Percentiles rank a stretch among this genome's conserved stretches.
Conservation (phyloP, 2,888 invertebrate species). For the Ecdyonurus torrentis region DNA sequence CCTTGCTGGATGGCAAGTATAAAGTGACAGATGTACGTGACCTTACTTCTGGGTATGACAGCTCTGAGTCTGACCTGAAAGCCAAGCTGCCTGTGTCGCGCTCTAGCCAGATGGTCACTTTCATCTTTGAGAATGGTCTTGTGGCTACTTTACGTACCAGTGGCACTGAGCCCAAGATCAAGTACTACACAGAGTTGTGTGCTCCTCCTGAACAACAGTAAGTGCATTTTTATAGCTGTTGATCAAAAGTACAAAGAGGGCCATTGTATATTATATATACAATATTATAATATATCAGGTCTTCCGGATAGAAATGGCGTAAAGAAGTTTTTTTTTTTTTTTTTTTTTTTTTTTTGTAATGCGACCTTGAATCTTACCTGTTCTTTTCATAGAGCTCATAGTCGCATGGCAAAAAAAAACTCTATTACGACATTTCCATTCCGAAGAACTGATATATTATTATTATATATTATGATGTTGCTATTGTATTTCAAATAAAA, state of each 20-base stretch:
- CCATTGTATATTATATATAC: not conserved
- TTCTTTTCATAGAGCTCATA: too few relatives aligned
- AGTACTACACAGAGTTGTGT: conserved; percentile 90
- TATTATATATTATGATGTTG: not conserved
- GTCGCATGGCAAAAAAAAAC: too few relatives aligned
- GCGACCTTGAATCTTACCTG: too few relatives aligned
- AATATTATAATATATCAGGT: not conserved
- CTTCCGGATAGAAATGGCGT: too few relatives aligned
- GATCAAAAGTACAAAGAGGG: not conserved
- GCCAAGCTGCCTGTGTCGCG: conserved; percentile 50
- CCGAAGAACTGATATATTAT: too few relatives aligned
- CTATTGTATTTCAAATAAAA: not conserved
- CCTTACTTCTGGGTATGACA: conserved; percentile 75
- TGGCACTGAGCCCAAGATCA: conserved; percentile 98
- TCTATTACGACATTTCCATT: too few relatives aligned
- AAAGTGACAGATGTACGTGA: conserved; percentile 60
- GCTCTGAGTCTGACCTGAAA: conserved; percentile 44
- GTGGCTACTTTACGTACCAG: conserved; percentile 83
- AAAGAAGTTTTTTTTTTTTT: too few relatives aligned
- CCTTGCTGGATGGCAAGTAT: conserved; percentile 43
- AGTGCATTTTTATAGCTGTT: conserved; percentile 19
- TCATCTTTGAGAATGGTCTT: conserved; percentile 73
- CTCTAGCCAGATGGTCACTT: conserved; percentile 83
- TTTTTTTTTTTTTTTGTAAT: too few relatives aligned
- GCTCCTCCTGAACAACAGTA: conserved; percentile 45